A percentile compares a stretch with the other conserved stretches of the same genome.
Conservation (phyloP, 92 coral and sea anemone genomes). For the Zoanthus sansibaricus region DNA sequence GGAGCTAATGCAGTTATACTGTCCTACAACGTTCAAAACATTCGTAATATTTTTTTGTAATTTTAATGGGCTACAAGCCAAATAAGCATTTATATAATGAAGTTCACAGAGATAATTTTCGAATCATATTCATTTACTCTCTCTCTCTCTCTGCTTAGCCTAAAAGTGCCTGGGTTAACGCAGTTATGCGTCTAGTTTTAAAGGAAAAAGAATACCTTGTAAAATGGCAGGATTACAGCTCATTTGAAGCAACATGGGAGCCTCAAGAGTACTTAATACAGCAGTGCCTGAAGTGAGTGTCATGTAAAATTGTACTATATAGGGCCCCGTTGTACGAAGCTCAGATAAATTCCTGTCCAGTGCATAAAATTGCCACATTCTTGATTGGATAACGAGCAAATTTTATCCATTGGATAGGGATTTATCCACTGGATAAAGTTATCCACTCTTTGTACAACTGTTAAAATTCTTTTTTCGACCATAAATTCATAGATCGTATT, state of each 20-base stretch:
- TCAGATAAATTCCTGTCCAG: not conserved
- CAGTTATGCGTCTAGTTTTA: no score
- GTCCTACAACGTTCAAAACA: no score
- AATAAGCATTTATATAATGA: no score
- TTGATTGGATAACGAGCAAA: not conserved
- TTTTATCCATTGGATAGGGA: not conserved
- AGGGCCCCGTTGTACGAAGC: conserved; percentile 10
- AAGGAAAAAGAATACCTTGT: no score
- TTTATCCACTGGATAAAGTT: conserved; percentile 4
- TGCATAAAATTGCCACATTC: not conserved
- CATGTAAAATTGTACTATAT: not conserved
- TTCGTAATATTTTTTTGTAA: no score
- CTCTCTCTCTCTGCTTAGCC: no score
- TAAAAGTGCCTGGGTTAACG: no score
- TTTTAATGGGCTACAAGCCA: no score
- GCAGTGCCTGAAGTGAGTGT: conserved; percentile 63
- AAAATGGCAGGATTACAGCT: no score
- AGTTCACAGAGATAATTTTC: no score
- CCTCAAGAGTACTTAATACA: conserved; percentile 54
- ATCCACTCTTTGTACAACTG: not conserved
- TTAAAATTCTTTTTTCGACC: not conserved
- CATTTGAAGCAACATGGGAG: conserved; percentile 58
- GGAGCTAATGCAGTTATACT: no score
- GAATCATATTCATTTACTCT: no score
- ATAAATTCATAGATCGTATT: not conserved